Conservation (phyloP, 2,113 vertebrate species). For the Salminus brasiliensis region DNA sequence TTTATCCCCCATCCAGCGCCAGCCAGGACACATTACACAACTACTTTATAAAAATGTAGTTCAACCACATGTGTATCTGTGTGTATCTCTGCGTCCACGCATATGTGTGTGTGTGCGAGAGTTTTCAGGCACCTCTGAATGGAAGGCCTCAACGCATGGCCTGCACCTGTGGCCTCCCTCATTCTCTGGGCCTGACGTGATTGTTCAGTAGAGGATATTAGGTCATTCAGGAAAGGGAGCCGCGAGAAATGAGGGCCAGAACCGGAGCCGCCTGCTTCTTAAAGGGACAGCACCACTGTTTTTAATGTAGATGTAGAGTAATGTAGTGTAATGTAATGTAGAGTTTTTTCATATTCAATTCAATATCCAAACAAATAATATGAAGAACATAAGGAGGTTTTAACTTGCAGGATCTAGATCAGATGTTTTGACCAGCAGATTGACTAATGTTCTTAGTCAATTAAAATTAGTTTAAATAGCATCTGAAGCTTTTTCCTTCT, state of each 20-base stretch:
- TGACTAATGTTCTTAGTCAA: not conserved
- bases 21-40: slow-evolving; percentile 30
- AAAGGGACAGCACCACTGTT: slow-evolving; percentile 74
- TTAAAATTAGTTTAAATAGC: not conserved
- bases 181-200: slow-evolving; percentile 84
- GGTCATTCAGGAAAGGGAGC: slow-evolving; percentile 82
- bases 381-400: too few relatives aligned
- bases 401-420: too few relatives aligned
- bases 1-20: slow-evolving; percentile 4
- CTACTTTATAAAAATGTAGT: slow-evolving; percentile 8
- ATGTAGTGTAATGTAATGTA: too few relatives aligned
- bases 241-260: slow-evolving; percentile 72
- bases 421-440: not conserved
- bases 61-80: slow-evolving; percentile 30
- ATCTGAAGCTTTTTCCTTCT: too few relatives aligned
- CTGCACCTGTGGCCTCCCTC: slow-evolving; percentile 83
- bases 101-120: slow-evolving; percentile 12
- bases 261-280: slow-evolving; percentile 76
- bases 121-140: slow-evolving; percentile 54
- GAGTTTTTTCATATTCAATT: too few relatives aligned
- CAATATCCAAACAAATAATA: slow-evolving; percentile 48
- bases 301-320: too few relatives aligned
- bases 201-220: slow-evolving; percentile 85
- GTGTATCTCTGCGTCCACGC: not conserved
- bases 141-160: slow-evolving; percentile 70